Percentiles rank a stretch among this genome's conserved stretches.
phyloP scores from a whole-genome alignment of 2,113 vertebrate species.

The Lagenorhynchus albirostris region DNA sequence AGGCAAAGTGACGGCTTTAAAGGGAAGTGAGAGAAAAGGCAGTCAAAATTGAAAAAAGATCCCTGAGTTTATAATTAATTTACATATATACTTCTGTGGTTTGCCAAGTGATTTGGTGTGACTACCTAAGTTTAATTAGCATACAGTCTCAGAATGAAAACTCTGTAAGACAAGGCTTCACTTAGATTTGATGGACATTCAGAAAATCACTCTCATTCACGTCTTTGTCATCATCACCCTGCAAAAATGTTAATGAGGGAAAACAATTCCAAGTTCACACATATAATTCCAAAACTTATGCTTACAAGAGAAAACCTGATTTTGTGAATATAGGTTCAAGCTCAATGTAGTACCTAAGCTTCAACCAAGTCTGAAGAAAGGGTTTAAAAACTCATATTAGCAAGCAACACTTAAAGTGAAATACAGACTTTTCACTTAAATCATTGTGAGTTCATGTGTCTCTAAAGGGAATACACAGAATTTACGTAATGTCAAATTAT shows the following conservation, averaged over 20 bases:
- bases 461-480: background rate
- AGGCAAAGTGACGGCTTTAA: background rate
- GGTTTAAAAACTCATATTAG: background rate
- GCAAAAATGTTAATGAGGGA: background rate
- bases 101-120: background rate
- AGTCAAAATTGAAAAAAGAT: background rate
- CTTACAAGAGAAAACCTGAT: background rate
- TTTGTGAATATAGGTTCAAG: background rate
- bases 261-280: background rate
- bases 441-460: background rate
- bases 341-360: background rate
- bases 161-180: background rate
- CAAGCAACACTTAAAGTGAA: background rate
- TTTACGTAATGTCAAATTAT: background rate
- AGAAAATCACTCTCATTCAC: background rate
- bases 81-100: background rate
- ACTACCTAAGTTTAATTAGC: background rate
- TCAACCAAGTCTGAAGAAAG: background rate
- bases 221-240: background rate
- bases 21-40: background rate
- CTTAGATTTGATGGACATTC: background rate
- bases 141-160: background rate
- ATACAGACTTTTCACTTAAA: background rate
- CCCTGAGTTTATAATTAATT: background rate
- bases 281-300: background rate